Evolutionary conservation across 2,113 vertebrate species (phyloP).

Genomic region (Callipepla squamata): DNA sequence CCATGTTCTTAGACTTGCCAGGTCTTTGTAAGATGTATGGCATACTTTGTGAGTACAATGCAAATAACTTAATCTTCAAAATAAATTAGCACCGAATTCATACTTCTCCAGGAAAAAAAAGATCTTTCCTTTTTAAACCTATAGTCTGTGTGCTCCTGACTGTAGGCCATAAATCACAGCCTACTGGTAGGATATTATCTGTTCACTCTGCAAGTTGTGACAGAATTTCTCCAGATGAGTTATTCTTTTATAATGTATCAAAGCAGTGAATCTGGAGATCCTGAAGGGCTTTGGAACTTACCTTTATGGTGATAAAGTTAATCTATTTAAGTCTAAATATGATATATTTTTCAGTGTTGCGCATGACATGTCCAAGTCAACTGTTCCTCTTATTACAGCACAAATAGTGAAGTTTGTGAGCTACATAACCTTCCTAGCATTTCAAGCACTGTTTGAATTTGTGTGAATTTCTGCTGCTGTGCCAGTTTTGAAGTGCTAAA

Average conservation of each 20-base stretch:
- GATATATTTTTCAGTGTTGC: not conserved
- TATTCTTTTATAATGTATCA: not conserved
- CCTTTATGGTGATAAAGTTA: not conserved
- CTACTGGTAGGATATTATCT: not conserved
- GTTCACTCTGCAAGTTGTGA: not conserved
- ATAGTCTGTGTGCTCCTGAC: fast-evolving
- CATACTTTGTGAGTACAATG: not conserved
- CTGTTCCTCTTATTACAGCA: not conserved
- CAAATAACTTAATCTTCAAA: not conserved
- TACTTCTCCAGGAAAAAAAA: not conserved
- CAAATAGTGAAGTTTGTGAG: not conserved
- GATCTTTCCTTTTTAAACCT: not conserved
- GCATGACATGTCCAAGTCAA: not conserved
- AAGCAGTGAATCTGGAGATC: not conserved
- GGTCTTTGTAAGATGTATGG: not conserved
- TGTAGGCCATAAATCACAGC: fast-evolving
- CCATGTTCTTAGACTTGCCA: not conserved
- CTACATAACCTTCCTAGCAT: not conserved
- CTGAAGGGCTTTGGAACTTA: not conserved
- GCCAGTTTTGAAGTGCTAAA: not conserved
- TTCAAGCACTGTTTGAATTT: not conserved
- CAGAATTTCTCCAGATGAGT: not conserved
- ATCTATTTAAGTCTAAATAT: too few species aligned
- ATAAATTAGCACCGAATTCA: not conserved
- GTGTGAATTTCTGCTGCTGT: not conserved